Evolutionary conservation across 1,140 invertebrate species (phyloP).

Genomic region (Apocrypta bakeri): DNA sequence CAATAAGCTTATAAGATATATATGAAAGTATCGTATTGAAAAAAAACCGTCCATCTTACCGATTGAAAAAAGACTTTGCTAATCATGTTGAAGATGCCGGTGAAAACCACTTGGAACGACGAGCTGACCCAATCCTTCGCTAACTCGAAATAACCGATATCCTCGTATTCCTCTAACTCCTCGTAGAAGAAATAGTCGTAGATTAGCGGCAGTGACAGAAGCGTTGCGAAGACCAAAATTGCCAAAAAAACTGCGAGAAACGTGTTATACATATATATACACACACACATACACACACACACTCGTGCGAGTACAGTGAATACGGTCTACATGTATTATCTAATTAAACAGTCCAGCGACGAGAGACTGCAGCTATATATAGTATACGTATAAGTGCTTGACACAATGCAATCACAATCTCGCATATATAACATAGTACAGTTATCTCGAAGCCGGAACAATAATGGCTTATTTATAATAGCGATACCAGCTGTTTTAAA

Average conservation of each 20-base stretch:
- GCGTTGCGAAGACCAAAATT: slow-evolving; percentile 59
- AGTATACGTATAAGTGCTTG: too few species aligned
- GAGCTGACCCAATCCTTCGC: slow-evolving; percentile 60
- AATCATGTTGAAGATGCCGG: slow-evolving; percentile 57
- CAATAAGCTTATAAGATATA: too few species aligned
- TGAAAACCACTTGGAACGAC: slow-evolving; percentile 65
- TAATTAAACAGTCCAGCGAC: background rate
- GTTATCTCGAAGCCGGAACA: background rate
- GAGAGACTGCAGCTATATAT: too few species aligned
- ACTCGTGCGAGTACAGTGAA: too few species aligned
- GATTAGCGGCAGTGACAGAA: slow-evolving; percentile 63
- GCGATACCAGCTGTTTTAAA: slow-evolving; percentile 48
- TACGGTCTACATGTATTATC: background rate
- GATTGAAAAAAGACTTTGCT: slow-evolving; percentile 60
- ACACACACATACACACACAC: too few species aligned
- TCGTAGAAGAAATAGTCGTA: slow-evolving; percentile 64
- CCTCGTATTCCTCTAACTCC: slow-evolving; percentile 52
- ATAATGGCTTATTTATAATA: too few species aligned
- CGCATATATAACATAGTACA: too few species aligned
- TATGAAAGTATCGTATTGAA: too few species aligned
- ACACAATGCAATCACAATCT: too few species aligned
- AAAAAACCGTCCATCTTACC: slow-evolving; percentile 60
- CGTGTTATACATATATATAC: background rate
- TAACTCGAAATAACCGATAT: slow-evolving; percentile 60
- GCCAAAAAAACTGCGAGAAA: slow-evolving; percentile 61